Evolutionary conservation across 2,113 vertebrate species (phyloP), one percentile per base, ranked within the genome.

Genomic region (Dromaius novaehollandiae): DNA sequence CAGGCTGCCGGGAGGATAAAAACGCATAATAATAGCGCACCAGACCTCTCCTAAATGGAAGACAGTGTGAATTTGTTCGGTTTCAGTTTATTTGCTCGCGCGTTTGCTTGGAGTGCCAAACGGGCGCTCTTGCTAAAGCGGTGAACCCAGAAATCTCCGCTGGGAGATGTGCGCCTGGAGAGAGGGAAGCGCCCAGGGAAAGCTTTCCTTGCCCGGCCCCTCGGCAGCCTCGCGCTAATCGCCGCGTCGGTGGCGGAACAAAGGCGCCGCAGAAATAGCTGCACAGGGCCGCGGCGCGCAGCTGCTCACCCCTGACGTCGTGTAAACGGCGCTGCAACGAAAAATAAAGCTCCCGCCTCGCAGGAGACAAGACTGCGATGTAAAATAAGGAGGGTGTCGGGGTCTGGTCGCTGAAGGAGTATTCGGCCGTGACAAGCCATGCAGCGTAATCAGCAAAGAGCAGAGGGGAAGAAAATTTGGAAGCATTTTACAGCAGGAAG

Each of bases 221-320:
- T 66, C 82, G 89, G 51, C 87, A 93, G 53, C 60, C 92, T 87
- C 58, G 68, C 40, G 36, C 24, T 90, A 83, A 87, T 75, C 96
- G 63, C 75, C 65, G 44, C 74, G 53, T 6, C 7, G 0, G 21
- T 56, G 38, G n/a, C 65, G 85, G 79, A 96, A 85, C 46, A 97
- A 94, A 94, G 61, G 48, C 64, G 89, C 69, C 63, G 70, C 65
- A 96, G 78, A 94, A 97, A 83, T 85, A 81, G 73, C 82, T 81
- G 22, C n/a, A 82, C 28, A 70, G 60, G 92, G 51, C 40, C 85
- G 71, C 85, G 71, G 26, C 7, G 13, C 65, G 84, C 92, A 97
- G 85, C 94, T 95, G 79, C 84, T 92, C 87, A 58, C 76, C 91
- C 79, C 94, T 95, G 96, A 92, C 69, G 83, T 93, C 74, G 95